A percentile compares a stretch with the other conserved stretches of the same genome.
Conservation (phyloP, 2,113 vertebrate genomes). For the Pomatorhinus ruficollis region DNA sequence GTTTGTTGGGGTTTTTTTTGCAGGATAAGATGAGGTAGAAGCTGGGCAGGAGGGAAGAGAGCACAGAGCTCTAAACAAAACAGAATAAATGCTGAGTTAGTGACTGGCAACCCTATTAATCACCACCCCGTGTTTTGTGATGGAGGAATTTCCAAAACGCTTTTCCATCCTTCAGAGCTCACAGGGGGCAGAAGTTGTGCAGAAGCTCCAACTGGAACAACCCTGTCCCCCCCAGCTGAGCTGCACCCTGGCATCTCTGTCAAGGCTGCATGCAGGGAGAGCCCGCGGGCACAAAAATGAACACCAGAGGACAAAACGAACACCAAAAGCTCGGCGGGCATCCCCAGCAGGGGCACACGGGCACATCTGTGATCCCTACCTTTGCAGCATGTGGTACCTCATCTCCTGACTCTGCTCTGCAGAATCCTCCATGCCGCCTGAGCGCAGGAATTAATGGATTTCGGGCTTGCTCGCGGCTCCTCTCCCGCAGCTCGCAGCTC, state of each 20-base stretch:
- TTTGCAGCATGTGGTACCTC: conserved; percentile 77
- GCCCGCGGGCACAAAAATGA: background rate
- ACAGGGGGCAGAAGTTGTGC: background rate
- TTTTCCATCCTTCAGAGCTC: background rate
- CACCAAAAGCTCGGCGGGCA: background rate
- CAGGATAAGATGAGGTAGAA: background rate
- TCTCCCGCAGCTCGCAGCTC: background rate
- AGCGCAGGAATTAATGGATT: background rate
- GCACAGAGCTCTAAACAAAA: background rate
- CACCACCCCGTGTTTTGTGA: background rate
- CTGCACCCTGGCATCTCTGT: background rate
- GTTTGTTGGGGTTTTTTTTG: background rate
- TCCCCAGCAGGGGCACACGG: background rate
- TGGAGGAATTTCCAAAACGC: background rate
- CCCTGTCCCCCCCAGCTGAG: background rate
- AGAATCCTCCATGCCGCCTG: conserved; percentile 65
- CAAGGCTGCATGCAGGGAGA: background rate
- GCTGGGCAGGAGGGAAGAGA: background rate
- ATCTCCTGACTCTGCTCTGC: conserved; percentile 65
- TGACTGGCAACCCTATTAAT: background rate
- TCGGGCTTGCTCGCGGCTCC: background rate
- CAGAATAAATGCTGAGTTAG: background rate
- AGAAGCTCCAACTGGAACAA: background rate
- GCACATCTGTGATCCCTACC: conserved; percentile 42
- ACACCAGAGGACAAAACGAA: background rate